These are phyloP conservation scores for Piaya cayana DNA, from an alignment of 2,113 vertebrate genomes.

Conservation along the genomic window DNA sequence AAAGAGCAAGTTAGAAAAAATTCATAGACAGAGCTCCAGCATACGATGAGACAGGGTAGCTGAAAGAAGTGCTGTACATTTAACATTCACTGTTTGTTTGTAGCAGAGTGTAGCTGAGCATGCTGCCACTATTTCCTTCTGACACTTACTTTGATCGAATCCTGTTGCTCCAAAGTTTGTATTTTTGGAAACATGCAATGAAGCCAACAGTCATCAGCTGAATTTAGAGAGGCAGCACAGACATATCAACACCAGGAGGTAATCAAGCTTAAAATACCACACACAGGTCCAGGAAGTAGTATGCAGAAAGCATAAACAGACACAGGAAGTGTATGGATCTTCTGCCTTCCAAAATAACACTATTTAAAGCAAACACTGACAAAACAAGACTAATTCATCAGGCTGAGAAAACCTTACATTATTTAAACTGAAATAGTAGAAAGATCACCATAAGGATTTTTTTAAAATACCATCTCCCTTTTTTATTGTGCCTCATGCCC, in stretches of 20 bases:
- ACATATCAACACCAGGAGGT: slow-evolving; percentile 65
- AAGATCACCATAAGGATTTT: rapidly evolving
- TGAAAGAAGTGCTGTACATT: background rate
- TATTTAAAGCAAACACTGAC: background rate
- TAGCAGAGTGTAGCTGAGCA: background rate
- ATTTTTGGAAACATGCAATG: slow-evolving; percentile 68
- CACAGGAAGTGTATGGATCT: background rate
- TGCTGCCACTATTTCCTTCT: background rate
- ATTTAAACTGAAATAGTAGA: background rate
- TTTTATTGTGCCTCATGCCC: background rate
- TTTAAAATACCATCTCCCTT: background rate
- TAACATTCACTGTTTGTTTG: background rate
- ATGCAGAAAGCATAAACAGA: slow-evolving; percentile 23
- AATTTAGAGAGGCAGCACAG: slow-evolving; percentile 47
- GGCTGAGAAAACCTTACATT: background rate
- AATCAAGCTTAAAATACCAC: slow-evolving; percentile 74
- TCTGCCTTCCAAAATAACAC: background rate
- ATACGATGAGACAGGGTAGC: background rate
- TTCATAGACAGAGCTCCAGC: slow-evolving; percentile 15
- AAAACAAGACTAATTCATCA: background rate
- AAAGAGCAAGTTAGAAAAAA: slow-evolving; percentile 76
- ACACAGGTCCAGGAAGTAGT: slow-evolving; percentile 13
- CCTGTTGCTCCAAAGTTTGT: slow-evolving; percentile 40
- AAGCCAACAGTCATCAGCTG: slow-evolving; percentile 73
- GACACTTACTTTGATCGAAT: slow-evolving; percentile 35